Percentiles rank a stretch among this genome's conserved stretches.
Evolutionary conservation across 2,113 vertebrate genomes (phyloP).

Genomic region (Dasyprocta punctata): DNA sequence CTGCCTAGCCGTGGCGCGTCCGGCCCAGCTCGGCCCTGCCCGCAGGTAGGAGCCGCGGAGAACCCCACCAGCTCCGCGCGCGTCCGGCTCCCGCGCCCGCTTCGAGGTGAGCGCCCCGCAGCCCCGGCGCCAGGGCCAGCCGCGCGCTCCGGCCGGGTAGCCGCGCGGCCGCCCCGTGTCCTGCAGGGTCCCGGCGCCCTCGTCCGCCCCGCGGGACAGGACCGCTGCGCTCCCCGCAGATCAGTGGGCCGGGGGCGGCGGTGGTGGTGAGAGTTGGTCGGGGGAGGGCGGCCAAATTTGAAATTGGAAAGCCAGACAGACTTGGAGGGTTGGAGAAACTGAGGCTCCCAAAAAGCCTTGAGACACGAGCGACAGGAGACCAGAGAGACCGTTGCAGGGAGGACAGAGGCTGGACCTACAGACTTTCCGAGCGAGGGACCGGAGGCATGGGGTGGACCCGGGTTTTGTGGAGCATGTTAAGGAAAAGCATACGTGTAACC

Average conservation of each 20-base stretch:
- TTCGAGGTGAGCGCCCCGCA: slow-evolving; percentile 68
- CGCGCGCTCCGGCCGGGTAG: too few species aligned
- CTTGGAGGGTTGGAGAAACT: slow-evolving; percentile 11
- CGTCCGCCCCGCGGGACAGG: background rate
- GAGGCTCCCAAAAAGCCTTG: background rate
- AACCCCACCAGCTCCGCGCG: slow-evolving; percentile 9
- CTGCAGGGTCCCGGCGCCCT: too few species aligned
- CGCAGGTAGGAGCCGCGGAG: slow-evolving; percentile 68
- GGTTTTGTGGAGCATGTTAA: background rate
- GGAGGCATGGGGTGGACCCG: background rate
- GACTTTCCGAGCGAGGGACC: background rate
- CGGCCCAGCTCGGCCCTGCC: background rate
- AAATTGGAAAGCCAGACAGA: slow-evolving; percentile 8
- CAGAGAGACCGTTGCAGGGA: background rate
- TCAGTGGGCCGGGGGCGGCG: background rate
- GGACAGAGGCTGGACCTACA: background rate
- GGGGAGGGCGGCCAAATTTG: slow-evolving; percentile 62
- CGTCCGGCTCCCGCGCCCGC: slow-evolving; percentile 10
- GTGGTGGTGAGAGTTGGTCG: background rate
- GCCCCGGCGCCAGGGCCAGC: background rate
- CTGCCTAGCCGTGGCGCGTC: background rate
- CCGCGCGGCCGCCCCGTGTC: background rate
- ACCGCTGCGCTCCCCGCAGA: background rate
- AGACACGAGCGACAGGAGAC: background rate
- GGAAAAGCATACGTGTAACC: background rate